Evolutionary conservation across 2,888 invertebrate species (phyloP).

Genomic region (Dysmachus trigonus): DNA sequence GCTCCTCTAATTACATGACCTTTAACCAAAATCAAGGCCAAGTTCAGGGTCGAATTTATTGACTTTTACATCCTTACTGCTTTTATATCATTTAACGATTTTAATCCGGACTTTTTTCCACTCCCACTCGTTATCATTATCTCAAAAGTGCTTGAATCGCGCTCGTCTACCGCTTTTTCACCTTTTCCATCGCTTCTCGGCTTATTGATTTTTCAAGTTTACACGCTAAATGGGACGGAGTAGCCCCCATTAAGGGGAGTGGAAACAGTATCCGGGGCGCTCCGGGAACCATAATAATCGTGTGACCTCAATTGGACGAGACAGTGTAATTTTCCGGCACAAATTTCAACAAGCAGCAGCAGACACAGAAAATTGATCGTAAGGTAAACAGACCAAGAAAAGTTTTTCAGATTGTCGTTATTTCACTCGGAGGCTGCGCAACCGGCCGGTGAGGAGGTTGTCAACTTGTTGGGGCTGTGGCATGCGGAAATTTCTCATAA

Average conservation of each 20-base stretch:
- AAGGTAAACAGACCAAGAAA: neutral
- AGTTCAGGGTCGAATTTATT: neutral
- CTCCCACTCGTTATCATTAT: neutral
- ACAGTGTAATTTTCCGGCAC: neutral
- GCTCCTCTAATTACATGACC: neutral
- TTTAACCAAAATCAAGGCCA: neutral
- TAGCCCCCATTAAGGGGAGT: neutral
- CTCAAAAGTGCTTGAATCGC: neutral
- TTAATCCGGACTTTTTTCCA: neutral
- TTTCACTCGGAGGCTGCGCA: neutral
- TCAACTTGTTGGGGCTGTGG: neutral
- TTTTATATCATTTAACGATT: neutral
- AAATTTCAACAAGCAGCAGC: neutral
- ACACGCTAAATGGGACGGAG: neutral
- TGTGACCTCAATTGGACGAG: neutral
- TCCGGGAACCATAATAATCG: neutral
- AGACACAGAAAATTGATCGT: neutral
- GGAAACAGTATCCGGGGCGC: neutral
- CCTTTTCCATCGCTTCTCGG: neutral
- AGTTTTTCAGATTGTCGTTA: neutral
- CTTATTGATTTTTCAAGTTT: neutral
- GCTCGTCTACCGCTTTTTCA: neutral
- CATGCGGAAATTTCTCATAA: neutral
- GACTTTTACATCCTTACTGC: neutral
- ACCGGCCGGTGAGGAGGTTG: neutral